Conservation (phyloP, 2,797 vertebrate genomes). For the Eutrigla gurnardus region DNA sequence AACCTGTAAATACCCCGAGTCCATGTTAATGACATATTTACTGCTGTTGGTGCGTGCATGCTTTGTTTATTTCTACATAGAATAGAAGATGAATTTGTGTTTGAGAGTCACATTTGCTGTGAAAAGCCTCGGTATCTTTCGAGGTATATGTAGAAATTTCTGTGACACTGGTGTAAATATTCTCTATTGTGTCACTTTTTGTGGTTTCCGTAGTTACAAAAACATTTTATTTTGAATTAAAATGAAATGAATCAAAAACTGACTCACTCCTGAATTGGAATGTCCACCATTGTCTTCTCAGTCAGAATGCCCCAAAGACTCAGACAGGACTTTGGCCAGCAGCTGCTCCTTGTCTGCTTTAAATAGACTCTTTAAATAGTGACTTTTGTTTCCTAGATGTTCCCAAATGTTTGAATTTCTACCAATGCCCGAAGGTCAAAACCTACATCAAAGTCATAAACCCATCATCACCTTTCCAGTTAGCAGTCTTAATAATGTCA, state of each 20-base stretch:
- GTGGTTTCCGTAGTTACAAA: conserved; percentile 8
- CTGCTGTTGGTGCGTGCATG: conserved; percentile 28
- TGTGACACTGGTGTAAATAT: conserved; percentile 69
- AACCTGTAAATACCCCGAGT: conserved; percentile 54
- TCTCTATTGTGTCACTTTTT: conserved; percentile 30
- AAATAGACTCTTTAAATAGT: conserved; percentile 55
- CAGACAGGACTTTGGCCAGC: conserved; percentile 1
- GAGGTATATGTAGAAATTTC: conserved; percentile 50
- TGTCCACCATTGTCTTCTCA: neutral
- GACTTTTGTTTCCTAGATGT: conserved; percentile 44
- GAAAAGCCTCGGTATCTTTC: conserved; percentile 21
- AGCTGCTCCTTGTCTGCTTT: conserved; percentile 22
- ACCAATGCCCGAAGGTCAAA: conserved; percentile 20
- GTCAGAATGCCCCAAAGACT: conserved; percentile 17
- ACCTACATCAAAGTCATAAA: conserved; percentile 39
- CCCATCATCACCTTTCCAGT: conserved; percentile 14
- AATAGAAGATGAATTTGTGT: neutral
- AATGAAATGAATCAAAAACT: conserved; percentile 13
- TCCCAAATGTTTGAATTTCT: conserved; percentile 7
- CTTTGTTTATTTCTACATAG: conserved; percentile 16
- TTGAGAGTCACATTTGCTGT: conserved; percentile 30
- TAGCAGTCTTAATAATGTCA: neutral
- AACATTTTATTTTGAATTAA: conserved; percentile 19
- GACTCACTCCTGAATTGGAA: neutral
- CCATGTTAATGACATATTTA: conserved; percentile 3